A percentile compares a stretch with the other conserved stretches of the same genome.
phyloP scores from a whole-genome alignment of 1,140 invertebrate species.

The Penaeus indicus region DNA sequence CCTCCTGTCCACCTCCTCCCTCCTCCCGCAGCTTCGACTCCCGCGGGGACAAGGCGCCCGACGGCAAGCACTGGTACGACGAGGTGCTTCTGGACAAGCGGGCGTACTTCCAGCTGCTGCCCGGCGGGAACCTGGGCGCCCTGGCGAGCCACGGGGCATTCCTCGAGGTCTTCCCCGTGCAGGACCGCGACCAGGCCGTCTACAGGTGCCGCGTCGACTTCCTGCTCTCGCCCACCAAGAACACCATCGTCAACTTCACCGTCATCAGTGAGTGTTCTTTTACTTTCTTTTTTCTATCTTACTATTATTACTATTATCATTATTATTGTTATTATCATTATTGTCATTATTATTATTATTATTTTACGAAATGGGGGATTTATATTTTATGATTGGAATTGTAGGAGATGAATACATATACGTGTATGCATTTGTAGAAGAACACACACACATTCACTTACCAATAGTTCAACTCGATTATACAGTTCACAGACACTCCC shows the following conservation, averaged over 20 bases:
- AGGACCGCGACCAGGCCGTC: conserved; percentile 56
- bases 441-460: too few species aligned
- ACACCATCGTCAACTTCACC: conserved; percentile 69
- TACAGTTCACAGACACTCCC: too few species aligned
- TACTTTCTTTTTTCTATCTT: not conserved
- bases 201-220: conserved; percentile 71
- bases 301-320: not conserved
- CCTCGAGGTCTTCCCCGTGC: conserved; percentile 46
- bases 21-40: conserved; percentile 40
- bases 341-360: too few species aligned
- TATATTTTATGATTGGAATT: too few species aligned
- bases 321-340: not conserved
- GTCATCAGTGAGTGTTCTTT: conserved; percentile 69
- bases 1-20: not conserved
- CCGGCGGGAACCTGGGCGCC: conserved; percentile 26
- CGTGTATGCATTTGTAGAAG: too few species aligned
- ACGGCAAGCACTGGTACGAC: conserved; percentile 48
- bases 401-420: too few species aligned
- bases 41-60: not conserved
- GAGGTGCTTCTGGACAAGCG: not conserved
- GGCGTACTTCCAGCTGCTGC: conserved; percentile 45
- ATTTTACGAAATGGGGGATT: too few species aligned
- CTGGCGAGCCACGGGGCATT: conserved; percentile 27
- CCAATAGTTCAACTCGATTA: too few species aligned
- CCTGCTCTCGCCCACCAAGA: conserved; percentile 70